Base-by-base conservation (phyloP, 37 sponge, comb jelly and placozoan genomes). In the Theonella swinhoei region DNA sequence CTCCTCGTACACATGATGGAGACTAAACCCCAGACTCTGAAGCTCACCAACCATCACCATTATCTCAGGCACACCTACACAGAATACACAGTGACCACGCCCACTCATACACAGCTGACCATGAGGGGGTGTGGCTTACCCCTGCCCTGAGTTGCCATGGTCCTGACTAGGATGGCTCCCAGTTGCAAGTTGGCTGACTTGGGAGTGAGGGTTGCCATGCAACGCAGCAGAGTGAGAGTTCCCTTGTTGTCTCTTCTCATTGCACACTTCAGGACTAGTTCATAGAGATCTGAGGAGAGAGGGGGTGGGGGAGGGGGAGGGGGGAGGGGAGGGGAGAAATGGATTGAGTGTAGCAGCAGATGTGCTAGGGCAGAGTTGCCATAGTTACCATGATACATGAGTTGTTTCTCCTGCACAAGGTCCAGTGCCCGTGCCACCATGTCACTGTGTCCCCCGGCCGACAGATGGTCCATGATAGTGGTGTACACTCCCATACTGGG, bases 401-500 rank as follows among this genome's bases (percentile, higher is more conserved):
- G 54, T 47, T 47, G 54, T 36, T 32, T 78, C n/a, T 64, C 61
- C 66, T 62, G 32, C 32, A 80, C 2, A 25, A 42, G 41, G 35
- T 80, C 62, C 19, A 54, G 7, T 4, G 67, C 71, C 54, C 68
- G 39, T 17, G 61, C 39, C 19, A 85, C 31, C 0, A 61, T 70
- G 26, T 68, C 29, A 60, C 32, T 42, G 62, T 85, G 85, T 24
- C 78, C 78, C 25, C n/a, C 39, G 39, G 17, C 30, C 3, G 85
- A 85, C 38, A 85, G 78, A 11, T 62, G 68, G 78, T 77, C 75
- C 28, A 85, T 77, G 41, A 85, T 26, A 20, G 47, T 43, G 1
- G 30, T 59, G 33, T 78, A 70, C 0, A 70, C 40, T 8, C 34
- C 33, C 0, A 70, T 1, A 25, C 71, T 69, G 31, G 78, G 70